Conservation (phyloP, 1,140 invertebrate species). For the Diabrotica undecimpunctata region DNA sequence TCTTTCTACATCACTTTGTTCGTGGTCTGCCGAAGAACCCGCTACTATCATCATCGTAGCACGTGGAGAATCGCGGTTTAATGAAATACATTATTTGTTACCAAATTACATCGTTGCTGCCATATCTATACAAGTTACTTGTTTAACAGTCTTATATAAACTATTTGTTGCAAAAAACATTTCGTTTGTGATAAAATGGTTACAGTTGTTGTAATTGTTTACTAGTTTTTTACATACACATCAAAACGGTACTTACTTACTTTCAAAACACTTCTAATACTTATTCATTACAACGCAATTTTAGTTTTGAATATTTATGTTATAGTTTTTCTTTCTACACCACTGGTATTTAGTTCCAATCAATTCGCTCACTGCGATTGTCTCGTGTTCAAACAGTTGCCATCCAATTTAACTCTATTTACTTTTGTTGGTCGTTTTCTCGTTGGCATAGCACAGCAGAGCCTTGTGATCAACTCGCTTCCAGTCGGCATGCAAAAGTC, state of each 20-base stretch:
- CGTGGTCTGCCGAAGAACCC: no score
- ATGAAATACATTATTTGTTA: no score
- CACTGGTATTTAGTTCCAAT: constrained; percentile 9
- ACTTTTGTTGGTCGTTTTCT: constrained; percentile 13
- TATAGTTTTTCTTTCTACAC: not conserved
- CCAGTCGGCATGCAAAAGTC: not conserved
- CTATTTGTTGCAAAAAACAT: no score
- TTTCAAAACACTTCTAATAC: not conserved
- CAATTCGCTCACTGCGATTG: not conserved
- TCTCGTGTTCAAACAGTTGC: constrained; percentile 1
- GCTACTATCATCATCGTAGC: no score
- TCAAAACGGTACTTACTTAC: not conserved
- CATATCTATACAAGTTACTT: no score
- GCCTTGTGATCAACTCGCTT: not conserved
- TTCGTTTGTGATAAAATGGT: no score
- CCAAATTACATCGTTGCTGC: no score
- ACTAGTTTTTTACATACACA: no score
- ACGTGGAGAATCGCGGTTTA: no score
- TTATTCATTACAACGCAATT: not conserved
- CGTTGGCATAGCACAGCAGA: not conserved
- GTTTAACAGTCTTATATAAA: no score
- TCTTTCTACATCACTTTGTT: no score
- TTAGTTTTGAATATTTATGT: not conserved
- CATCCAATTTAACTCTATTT: constrained; percentile 6
- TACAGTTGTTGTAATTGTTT: no score